phyloP scores from a whole-genome alignment of 1,140 invertebrate species.

The Lethrus apterus region DNA sequence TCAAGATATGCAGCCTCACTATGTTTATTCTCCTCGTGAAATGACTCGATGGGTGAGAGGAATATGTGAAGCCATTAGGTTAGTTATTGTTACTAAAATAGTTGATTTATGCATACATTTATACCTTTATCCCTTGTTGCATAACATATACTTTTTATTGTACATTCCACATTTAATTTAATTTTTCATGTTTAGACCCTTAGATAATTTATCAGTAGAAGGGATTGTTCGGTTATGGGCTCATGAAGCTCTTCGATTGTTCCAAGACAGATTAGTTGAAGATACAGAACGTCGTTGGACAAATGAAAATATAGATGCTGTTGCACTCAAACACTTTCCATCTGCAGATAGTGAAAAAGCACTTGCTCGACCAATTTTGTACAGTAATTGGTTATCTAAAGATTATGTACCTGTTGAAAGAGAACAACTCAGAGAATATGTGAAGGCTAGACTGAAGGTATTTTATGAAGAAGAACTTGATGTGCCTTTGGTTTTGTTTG shows the following conservation, averaged over 20 bases:
- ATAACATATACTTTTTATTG: no score
- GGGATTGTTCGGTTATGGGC: slow-evolving; percentile 96
- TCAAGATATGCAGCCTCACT: slow-evolving; percentile 99
- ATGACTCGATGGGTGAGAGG: slow-evolving; percentile 99
- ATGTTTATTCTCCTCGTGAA: slow-evolving; percentile 99
- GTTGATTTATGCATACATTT: no score
- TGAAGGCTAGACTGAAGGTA: slow-evolving; percentile 92
- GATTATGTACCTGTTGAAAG: slow-evolving; percentile 96
- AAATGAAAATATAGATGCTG: slow-evolving; percentile 93
- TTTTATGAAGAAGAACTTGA: slow-evolving; percentile 99
- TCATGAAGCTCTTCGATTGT: slow-evolving; percentile 94
- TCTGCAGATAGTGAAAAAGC: slow-evolving; percentile 79
- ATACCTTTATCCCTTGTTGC: no score
- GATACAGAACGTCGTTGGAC: slow-evolving; percentile 95
- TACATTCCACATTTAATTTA: no score
- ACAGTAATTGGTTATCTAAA: slow-evolving; percentile 98
- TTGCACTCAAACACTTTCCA: slow-evolving; percentile 94
- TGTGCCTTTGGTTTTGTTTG: slow-evolving; percentile 95
- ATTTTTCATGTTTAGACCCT: slow-evolving; percentile 51
- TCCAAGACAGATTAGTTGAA: slow-evolving; percentile 94
- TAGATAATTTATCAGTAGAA: slow-evolving; percentile 87
- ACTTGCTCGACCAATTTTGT: slow-evolving; percentile 85
- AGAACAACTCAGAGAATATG: slow-evolving; percentile 92
- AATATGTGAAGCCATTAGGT: slow-evolving; percentile 94
- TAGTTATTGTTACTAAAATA: slow-evolving; percentile 9